Conservation (phyloP, 2,888 invertebrate species). For the Diloba caeruleocephala region DNA sequence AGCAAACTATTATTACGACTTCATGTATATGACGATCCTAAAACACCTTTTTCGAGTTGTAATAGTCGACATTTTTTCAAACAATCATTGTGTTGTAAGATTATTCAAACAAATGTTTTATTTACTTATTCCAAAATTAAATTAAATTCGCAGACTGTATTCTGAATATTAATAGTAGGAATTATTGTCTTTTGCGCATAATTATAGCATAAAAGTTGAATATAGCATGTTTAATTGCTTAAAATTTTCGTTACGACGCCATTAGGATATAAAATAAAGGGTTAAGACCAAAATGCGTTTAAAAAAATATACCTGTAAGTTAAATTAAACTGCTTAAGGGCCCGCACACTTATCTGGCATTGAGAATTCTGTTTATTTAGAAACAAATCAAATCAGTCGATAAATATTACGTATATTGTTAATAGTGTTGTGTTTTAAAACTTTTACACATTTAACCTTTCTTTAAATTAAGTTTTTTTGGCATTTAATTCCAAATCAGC, state of each 20-base stretch:
- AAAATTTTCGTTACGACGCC: slow-evolving; percentile 37
- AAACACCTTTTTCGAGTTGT: slow-evolving; percentile 28
- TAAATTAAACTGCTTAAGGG: slow-evolving; percentile 11
- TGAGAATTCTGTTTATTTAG: too few relatives aligned
- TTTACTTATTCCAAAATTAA: slow-evolving; percentile 22
- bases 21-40: slow-evolving; percentile 37
- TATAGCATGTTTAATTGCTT: slow-evolving; percentile 47
- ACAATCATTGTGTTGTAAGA: slow-evolving; percentile 24
- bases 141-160: slow-evolving; percentile 9
- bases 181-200: slow-evolving; percentile 39
- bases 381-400: too few relatives aligned
- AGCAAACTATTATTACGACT: slow-evolving; percentile 20
- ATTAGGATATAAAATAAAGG: slow-evolving; percentile 35
- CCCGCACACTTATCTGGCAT: neutral
- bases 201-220: slow-evolving; percentile 43
- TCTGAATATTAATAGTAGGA: slow-evolving; percentile 19
- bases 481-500: neutral
- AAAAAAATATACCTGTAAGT: slow-evolving; percentile 22
- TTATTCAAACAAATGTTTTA: slow-evolving; percentile 16
- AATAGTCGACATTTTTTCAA: slow-evolving; percentile 32
- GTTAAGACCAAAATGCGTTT: slow-evolving; percentile 33
- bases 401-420: too few relatives aligned
- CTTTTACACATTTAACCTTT: too few relatives aligned
- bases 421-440: too few relatives aligned
- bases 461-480: neutral